Base-by-base conservation (phyloP, 2,113 vertebrate species). In the Grantiella picta region DNA sequence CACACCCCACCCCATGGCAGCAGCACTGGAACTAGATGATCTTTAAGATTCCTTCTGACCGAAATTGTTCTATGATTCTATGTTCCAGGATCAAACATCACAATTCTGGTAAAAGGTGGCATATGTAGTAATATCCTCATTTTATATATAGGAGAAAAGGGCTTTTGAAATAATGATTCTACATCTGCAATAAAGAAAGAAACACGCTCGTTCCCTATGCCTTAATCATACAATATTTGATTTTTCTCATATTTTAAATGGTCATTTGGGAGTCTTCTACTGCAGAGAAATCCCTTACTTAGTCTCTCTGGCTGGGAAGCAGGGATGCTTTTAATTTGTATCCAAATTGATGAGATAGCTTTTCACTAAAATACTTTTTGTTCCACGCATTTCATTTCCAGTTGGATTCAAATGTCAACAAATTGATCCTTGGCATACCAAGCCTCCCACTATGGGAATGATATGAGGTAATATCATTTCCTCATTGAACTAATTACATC, bases 371-470 rank as follows among this genome's bases (percentile, higher is more conserved):
- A 84, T 36, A 40, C 79, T 57, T 91, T 83, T 87, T 86, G 53
- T 89, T 80, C 81, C 82, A 36, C 24, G 15, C 63, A 90, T 89
- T 94, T 82, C 18, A 87, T 49, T 88, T 90, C 56, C 16, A 35
- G 44, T 38, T 76, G 63, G 85, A 95, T 92, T 97, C 92, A 97
- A 96, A 96, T 82, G 50, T 66, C 78, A 94, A 94, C 65, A 96
- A 95, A 94, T 96, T 94, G 95, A 96, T 97, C 86, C 57, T 89
- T 98, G 98, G 97, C 97, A 98, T 96, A 94, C 47, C 38, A 92
- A 86, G 83, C 70, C 93, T 94, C 91, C 79, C 93, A 97, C 95
- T 88, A 83, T 6, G 11, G 38, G 38, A 38, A 38, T 38, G 38
- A 38, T 38, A 38, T 38, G 38, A 38, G 38, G 45, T 90, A 97